A percentile compares a stretch with the other conserved stretches of the same genome.
Evolutionary conservation across 92 coral and sea anemone genomes (phyloP).

Genomic region (Epizoanthus scotinus): DNA sequence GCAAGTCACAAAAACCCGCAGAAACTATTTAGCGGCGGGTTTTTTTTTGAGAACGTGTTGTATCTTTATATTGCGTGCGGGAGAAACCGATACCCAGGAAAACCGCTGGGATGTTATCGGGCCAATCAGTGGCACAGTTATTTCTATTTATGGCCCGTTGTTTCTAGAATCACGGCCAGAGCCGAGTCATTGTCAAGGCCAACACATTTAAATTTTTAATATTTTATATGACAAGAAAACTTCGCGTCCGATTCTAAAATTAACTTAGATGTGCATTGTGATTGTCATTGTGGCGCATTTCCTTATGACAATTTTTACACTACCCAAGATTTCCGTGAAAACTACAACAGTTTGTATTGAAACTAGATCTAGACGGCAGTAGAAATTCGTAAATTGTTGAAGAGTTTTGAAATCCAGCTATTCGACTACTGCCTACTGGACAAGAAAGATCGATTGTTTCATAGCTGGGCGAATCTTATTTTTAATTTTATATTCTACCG

Average conservation of each 20-base stretch:
- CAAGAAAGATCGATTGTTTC: too few relatives aligned
- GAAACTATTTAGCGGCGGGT: too few relatives aligned
- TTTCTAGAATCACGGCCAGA: neutral
- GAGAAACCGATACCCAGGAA: neutral
- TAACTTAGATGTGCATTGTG: too few relatives aligned
- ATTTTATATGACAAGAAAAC: neutral
- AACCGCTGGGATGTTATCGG: neutral
- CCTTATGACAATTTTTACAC: neutral
- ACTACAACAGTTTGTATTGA: too few relatives aligned
- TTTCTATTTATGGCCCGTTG: neutral
- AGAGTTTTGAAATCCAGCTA: neutral
- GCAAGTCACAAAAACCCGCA: too few relatives aligned
- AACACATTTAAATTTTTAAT: neutral
- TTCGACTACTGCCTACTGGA: too few relatives aligned
- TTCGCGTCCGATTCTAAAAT: neutral
- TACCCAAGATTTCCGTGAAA: too few relatives aligned
- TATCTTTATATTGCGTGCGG: too few relatives aligned
- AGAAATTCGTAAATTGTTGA: neutral
- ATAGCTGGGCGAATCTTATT: too few relatives aligned
- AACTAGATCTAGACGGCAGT: too few relatives aligned
- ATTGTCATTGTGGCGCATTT: neutral
- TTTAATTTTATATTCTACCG: too few relatives aligned
- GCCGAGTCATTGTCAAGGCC: neutral
- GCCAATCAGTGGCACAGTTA: neutral
- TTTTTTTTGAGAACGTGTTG: too few relatives aligned